These are phyloP conservation scores for Drosophila helvetica DNA, from an alignment of 2,888 invertebrate species.

Conservation along the genomic window DNA sequence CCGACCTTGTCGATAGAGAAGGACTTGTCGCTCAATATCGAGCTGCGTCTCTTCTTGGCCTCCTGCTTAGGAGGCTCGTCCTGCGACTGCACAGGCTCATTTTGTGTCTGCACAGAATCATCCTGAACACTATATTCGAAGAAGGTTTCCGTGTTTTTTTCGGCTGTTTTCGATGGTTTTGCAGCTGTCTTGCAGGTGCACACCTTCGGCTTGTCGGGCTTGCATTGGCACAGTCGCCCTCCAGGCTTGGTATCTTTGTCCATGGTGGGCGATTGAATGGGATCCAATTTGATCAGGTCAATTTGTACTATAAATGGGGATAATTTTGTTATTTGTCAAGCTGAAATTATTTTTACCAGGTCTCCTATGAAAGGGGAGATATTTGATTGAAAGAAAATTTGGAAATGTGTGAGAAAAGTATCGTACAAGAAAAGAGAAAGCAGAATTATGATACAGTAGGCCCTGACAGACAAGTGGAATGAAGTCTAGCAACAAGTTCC, in stretches of 20 bases:
- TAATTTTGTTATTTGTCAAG: constrained; percentile 1
- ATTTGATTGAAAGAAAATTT: not conserved
- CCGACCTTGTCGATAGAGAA: too few relatives aligned
- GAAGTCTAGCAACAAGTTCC: too few relatives aligned
- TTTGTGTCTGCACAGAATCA: not conserved
- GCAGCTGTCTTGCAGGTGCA: not conserved
- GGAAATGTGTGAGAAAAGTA: not conserved
- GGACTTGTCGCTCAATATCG: too few relatives aligned
- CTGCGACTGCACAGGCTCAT: too few relatives aligned
- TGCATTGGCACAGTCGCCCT: not conserved
- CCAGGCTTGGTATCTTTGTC: not conserved
- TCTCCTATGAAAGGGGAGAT: not conserved
- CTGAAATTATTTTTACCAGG: not conserved
- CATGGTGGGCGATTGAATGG: not conserved
- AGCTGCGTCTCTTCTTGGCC: too few relatives aligned
- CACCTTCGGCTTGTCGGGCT: not conserved
- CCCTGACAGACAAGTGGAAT: too few relatives aligned
- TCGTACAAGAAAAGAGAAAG: not conserved
- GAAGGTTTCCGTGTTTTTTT: not conserved
- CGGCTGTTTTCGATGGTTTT: not conserved
- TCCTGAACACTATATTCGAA: not conserved
- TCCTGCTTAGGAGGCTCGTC: too few relatives aligned
- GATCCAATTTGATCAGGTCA: not conserved
- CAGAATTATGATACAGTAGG: too few relatives aligned
- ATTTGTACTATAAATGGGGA: not conserved